Base-by-base conservation (phyloP, 2,113 vertebrate genomes). In the Polypterus bichir region DNA sequence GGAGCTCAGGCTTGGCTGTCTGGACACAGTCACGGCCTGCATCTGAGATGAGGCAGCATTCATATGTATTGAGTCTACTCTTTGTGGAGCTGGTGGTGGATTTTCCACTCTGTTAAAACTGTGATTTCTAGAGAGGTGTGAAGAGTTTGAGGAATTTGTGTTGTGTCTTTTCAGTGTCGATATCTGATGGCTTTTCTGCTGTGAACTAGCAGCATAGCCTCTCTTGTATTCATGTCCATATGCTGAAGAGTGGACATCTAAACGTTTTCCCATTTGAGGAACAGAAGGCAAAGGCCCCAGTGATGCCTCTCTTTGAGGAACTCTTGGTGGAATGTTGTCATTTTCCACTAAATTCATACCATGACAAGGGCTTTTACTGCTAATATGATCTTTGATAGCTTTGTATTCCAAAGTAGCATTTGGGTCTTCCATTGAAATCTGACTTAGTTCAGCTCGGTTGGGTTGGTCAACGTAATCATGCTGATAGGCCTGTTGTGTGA, bases 81-180 rank as follows among this genome's bases (percentile, higher is more conserved):
- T 81, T 84, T 97, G 96, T 0, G 96, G 96, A 48, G 96, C 94
- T 0, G 96, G 96, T 0, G 96, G 96, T 0, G 94, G 94, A 44
- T 89, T 93, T 81, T 98, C 96, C 3, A 88, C 89, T 54, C 89
- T 84, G 81, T 88, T 75, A 49, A 97, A 96, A 81, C 96, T 97
- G 79, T 91, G 94, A 76, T 97, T 93, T 66, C 92, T 83, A 64
- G 94, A 88, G 72, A 98, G 84, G 75, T 94, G 94, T 68, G 96
- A 98, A 1, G 96, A 98, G 70, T 97, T 98, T 72, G 94, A 98
- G 53, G 93, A 98, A 86, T 98, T 98, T 73, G 96, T 96, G 81
- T 98, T 98, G 86, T 97, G 97, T 79, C 91, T 92, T 87, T 96
- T 98, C 65, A 95, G 90, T 1, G 79, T 90, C 0, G 91, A 80